Percentiles rank a stretch among this genome's conserved stretches.
phyloP scores from a whole-genome alignment of 2,113 vertebrate species.

The Lophura nycthemera region DNA sequence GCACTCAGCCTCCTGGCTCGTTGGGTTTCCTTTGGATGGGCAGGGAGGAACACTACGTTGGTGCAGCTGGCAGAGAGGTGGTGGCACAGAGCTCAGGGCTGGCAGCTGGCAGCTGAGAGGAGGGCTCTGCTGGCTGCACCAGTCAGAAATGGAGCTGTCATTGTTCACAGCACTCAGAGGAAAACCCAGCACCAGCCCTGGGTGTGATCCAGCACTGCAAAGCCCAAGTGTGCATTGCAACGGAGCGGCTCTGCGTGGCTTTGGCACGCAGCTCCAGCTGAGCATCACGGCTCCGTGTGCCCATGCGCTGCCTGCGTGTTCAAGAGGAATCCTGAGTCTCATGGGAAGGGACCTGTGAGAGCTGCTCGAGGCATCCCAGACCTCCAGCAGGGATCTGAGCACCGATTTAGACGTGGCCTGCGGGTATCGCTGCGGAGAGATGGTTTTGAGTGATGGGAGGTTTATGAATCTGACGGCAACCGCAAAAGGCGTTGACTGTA shows the following conservation, averaged over 20 bases:
- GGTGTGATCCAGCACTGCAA: background rate
- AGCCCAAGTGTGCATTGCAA: background rate
- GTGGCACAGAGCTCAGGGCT: background rate
- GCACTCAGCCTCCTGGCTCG: background rate
- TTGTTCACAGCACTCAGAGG: background rate
- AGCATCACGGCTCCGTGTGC: background rate
- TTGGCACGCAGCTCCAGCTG: background rate
- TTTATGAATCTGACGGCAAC: background rate
- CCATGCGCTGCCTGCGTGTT: accelerated
- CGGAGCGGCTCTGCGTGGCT: background rate
- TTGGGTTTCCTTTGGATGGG: background rate
- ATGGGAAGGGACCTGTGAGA: background rate
- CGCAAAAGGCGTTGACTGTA: background rate
- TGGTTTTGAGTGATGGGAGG: background rate
- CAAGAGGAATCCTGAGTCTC: background rate
- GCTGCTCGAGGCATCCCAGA: background rate
- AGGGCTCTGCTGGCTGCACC: background rate
- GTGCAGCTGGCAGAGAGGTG: background rate
- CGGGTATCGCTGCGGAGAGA: background rate
- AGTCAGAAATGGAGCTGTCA: background rate
- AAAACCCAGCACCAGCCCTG: background rate
- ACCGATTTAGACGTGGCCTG: background rate
- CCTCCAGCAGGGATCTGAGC: background rate
- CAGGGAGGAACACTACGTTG: background rate
- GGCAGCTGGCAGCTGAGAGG: background rate